Conservation (phyloP, 2,888 invertebrate genomes). For the Blastobasis lacticolella region DNA sequence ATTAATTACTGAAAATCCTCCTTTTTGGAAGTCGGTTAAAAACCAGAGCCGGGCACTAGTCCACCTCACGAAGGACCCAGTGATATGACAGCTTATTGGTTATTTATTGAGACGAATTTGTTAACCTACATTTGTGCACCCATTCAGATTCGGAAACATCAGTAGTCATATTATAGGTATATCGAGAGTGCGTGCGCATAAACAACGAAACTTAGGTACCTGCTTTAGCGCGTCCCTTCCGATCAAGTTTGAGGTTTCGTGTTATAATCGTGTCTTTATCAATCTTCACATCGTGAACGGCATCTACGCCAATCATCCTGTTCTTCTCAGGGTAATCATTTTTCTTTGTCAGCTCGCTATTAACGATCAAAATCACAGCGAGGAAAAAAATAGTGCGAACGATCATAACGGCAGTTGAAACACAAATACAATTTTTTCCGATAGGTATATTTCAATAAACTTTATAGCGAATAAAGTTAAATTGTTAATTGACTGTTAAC, state of each 20-base stretch:
- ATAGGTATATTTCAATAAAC: background rate
- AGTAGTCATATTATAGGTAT: background rate
- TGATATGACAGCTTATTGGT: no score
- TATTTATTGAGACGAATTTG: no score
- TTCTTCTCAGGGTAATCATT: constrained; percentile 18
- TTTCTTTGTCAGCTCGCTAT: constrained; percentile 1
- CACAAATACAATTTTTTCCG: background rate
- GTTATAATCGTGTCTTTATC: constrained; percentile 54
- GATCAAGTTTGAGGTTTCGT: constrained; percentile 42
- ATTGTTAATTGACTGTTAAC: background rate
- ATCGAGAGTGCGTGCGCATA: background rate
- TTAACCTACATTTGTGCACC: no score
- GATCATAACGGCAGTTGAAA: background rate
- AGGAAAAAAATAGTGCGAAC: constrained; percentile 6
- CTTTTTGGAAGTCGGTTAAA: no score
- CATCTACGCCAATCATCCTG: constrained; percentile 42
- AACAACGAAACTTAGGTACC: constrained; percentile 12
- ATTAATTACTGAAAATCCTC: no score
- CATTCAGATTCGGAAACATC: no score
- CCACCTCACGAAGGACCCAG: no score
- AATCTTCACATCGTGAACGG: constrained; percentile 38
- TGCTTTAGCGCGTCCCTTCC: constrained; percentile 25
- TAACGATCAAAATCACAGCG: constrained; percentile 8
- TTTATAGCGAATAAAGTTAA: background rate
- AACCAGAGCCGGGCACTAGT: no score